Percentiles rank a stretch among this genome's conserved stretches.
phyloP scores from a whole-genome alignment of 2,113 vertebrate species.

The Oreochromis tanganicae region DNA sequence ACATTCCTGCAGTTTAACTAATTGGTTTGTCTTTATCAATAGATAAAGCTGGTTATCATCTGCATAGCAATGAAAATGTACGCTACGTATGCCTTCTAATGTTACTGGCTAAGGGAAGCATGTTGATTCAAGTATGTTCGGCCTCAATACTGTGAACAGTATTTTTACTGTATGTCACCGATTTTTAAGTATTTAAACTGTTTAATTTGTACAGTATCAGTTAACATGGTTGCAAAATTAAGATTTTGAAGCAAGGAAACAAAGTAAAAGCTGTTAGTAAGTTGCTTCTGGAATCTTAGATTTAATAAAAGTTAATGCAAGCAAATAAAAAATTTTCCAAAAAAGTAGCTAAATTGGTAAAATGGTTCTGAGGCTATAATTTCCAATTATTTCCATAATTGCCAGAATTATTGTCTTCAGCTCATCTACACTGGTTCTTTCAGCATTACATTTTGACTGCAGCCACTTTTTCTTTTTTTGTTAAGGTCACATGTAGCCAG shows the following conservation, averaged over 20 bases:
- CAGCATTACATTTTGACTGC: not conserved
- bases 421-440: not conserved
- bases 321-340: rapidly evolving
- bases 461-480: not conserved
- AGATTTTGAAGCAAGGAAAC: not conserved
- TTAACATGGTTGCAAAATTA: not conserved
- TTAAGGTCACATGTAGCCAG: not conserved
- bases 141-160: not conserved
- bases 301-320: not conserved
- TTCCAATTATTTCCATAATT: not conserved
- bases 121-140: not conserved
- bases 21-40: not conserved
- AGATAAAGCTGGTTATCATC: not conserved
- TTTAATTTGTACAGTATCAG: too few species aligned
- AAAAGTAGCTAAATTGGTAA: not conserved
- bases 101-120: not conserved
- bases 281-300: not conserved
- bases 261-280: not conserved
- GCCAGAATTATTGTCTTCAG: not conserved
- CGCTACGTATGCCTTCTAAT: not conserved
- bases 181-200: not conserved
- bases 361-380: not conserved
- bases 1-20: not conserved
- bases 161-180: not conserved
- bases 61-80: not conserved